Evolutionary conservation across 92 coral and sea anemone species (phyloP), one percentile per base, ranked within the genome.

Genomic region (Epizoanthus ramosus): DNA sequence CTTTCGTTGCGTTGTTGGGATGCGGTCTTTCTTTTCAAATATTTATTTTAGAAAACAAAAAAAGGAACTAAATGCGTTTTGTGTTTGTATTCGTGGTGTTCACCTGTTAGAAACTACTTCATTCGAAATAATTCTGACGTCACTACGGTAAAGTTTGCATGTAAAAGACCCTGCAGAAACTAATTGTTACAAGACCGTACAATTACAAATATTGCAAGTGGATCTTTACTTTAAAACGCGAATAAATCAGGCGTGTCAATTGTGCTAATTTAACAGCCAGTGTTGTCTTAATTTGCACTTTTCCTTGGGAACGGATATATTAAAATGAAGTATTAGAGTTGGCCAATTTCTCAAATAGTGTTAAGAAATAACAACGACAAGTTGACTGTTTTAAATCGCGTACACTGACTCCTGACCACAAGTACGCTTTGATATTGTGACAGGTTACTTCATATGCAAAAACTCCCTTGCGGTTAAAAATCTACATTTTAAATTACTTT

Each of bases 401-500:
- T 8, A 67, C 15, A 67, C 25, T 9, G 31, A 41, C 28, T 33
- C 39, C 35, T 67, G 69, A n/a, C n/a, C n/a, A n/a, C n/a, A n/a
- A n/a, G n/a, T n/a, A n/a, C n/a, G n/a, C n/a, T n/a, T n/a, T n/a
- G n/a, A n/a, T 18, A 14, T 16, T 28, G 3, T 22, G 16, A 71
- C 28, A 41, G 18, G 13, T 22, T 28, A 14, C 58, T 71, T 43
- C 57, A 39, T 45, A 39, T 71, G n/a, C 75, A 71, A 19, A 71
- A 43, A 37, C 43, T 28, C 31, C 21, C 47, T 37, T 71, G 75
- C 58, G 57, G 75, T 71, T 37, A 41, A 41, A 41, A 71, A 71
- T 71, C 75, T 71, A 41, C 28, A 71, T 71, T 71, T 70, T 43
- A 71, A 39, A 71, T 71, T 71, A 18, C 54, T 14, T 71, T 71